Base-by-base conservation (phyloP, 2,888 invertebrate genomes). In the Hirtodrosophila confusa region DNA sequence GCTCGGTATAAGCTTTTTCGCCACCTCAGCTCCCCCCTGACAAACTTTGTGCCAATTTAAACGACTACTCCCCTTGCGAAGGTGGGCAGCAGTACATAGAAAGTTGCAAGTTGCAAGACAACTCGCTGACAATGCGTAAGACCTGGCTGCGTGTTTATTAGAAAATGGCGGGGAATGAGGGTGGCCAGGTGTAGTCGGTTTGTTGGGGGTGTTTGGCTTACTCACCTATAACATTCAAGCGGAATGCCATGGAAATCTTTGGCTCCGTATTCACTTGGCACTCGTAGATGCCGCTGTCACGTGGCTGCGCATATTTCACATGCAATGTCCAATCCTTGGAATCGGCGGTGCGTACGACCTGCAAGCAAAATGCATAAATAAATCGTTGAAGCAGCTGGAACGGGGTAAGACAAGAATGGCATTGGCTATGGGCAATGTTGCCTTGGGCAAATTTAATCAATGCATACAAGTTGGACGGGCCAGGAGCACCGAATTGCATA, bases 271-370 rank as follows among this genome's bases (percentile, higher is more conserved):
- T 93, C 90, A 93, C 93, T 91, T 93, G 93, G 89, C 93, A 93
- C 90, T 93, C 93, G 90, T 93, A 93, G 87, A 93, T 92, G 62
- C 97, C 97, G 10, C 95, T 95, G 92, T 97, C 97, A 86, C 97
- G 93, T 88, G 95, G 94, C 92, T 97, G 96, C 17, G 96, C 96
- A 90, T 95, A 97, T 92, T 96, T 96, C 91, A 97, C 96, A 92
- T 96, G 96, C 68, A 97, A 93, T 75, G 96, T 96, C 97, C 97
- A 97, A 93, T 97, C 96, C 91, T 96, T 96, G 50, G 96, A 96
- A 91, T 96, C 96, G 91, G 96, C 96, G 57, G 90, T 88, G 75
- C 89, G 89, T 78, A 90, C 86, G 56, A 91, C 91, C 90, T 91
- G 88, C 65, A 73, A 70, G 56, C 63, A 54, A 48, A 72, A 75